These are phyloP conservation scores for Sanderia malayensis DNA, from an alignment of 30 jellyfish, hydroid and myxozoan genomes.

Conservation along the genomic window DNA sequence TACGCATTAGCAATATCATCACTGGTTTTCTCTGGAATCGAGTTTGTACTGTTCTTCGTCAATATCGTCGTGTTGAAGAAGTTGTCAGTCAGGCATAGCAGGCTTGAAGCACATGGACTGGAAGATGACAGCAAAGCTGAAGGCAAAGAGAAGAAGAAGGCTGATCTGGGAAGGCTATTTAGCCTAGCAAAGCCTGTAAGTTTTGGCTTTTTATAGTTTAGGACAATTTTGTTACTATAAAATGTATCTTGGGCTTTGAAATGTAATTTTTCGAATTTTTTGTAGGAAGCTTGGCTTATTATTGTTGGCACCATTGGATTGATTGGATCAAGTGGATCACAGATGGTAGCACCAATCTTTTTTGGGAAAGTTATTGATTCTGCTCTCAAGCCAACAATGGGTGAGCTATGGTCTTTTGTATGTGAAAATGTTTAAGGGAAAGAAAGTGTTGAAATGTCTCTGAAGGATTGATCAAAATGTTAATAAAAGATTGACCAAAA, in stretches of 20 bases:
- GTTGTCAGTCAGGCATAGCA: slow-evolving; percentile 25
- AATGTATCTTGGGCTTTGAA: too few relatives aligned
- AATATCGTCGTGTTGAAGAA: slow-evolving; percentile 31
- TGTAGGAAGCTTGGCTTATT: slow-evolving; percentile 67
- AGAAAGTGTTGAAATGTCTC: too few relatives aligned
- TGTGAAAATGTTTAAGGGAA: too few relatives aligned
- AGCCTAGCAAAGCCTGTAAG: slow-evolving; percentile 82
- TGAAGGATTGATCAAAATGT: too few relatives aligned
- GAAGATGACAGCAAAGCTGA: slow-evolving; percentile 2
- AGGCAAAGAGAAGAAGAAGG: slow-evolving; percentile 39
- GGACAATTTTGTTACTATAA: too few relatives aligned
- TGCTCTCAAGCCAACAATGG: slow-evolving; percentile 60
- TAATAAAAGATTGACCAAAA: too few relatives aligned
- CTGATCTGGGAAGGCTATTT: slow-evolving; percentile 59
- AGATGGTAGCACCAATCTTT: slow-evolving; percentile 86
- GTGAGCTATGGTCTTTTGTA: too few relatives aligned
- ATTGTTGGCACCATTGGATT: slow-evolving; percentile 71
- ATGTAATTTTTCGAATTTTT: too few relatives aligned
- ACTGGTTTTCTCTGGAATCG: slow-evolving; percentile 53
- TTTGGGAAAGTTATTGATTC: slow-evolving; percentile 92
- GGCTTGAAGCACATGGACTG: slow-evolving; percentile 2
- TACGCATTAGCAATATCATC: slow-evolving; percentile 64
- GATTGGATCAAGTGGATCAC: slow-evolving; percentile 75
- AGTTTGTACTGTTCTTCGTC: slow-evolving; percentile 37
- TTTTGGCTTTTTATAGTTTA: too few relatives aligned